Base-by-base conservation (phyloP, 53 echinoderm and acorn worm species). In the Holothuria leucospilota region DNA sequence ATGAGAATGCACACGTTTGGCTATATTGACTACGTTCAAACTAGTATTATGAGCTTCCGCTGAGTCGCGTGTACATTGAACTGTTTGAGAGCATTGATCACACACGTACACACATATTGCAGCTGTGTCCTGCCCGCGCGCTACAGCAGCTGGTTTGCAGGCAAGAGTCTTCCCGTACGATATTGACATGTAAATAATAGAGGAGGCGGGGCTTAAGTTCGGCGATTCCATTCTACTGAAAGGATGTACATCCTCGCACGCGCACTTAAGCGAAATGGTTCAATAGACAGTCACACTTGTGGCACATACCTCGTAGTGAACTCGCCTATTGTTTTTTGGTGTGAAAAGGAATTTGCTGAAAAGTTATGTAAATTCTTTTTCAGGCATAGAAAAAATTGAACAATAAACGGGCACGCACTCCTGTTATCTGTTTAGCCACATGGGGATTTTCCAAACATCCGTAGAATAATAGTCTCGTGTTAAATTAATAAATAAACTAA, bases 101-200 rank as follows among this genome's bases (percentile, higher is more conserved):
- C 75, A 75, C 75, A 75, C 75, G 75, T 75, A 68, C 34, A 75
- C 72, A 72, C 49, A 75, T 26, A 49, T 49, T 49, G 52, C 75
- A 75, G 34, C 75, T 23, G 40, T 41, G 72, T 39, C 72, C 18
- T 56, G 18, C 56, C 56, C 56, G 56, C 56, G 56, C 34, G 72
- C 40, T 49, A 70, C 34, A 70, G 38, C 41, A 75, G 49, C 75
- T 25, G 51, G 75, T 52, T 25, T 28, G 51, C 52, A 75, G 51
- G 51, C 26, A 15, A 39, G 69, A 28, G 42, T 21, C 20, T 39
- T 5, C 71, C n/a, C 71, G 14, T 49, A 52, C 21, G 13, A 51
- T 52, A 75, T 75, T 75, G 75, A 75, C 75, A 75, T 49, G 75
- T 75, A 75, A 75, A 75, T 75, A 75, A 75, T 75, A 75, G 75